These are phyloP conservation scores for Eptesicus fuscus DNA, from an alignment of 2,113 vertebrate genomes.

Conservation along the genomic window DNA sequence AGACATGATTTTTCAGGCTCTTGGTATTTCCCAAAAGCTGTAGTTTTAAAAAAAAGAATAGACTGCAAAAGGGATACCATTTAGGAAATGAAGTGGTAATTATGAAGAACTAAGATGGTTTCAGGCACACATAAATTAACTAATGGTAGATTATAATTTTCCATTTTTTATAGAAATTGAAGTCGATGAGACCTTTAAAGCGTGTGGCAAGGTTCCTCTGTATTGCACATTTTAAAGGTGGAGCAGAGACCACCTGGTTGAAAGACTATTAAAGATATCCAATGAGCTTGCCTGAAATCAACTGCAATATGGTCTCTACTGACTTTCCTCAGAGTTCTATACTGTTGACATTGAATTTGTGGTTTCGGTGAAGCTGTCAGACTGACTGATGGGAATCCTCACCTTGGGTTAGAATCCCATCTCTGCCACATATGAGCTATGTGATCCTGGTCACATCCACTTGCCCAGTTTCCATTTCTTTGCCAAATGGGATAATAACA, in stretches of 20 bases:
- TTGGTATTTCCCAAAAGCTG: not conserved
- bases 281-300: not conserved
- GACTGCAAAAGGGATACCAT: not conserved
- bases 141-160: not conserved
- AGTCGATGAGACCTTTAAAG: not conserved
- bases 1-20: not conserved
- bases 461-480: not conserved
- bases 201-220: not conserved
- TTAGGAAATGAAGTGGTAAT: not conserved
- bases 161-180: not conserved
- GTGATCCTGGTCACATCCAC: not conserved
- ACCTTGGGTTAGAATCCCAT: not conserved
- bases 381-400: not conserved
- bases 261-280: not conserved
- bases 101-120: not conserved
- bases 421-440: not conserved
- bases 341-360: not conserved
- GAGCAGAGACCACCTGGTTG: not conserved
- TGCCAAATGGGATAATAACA: not conserved
- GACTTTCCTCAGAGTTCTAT: not conserved
- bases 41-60: not conserved
- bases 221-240: not conserved
- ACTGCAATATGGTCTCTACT: not conserved
- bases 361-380: not conserved
- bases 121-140: not conserved